These are phyloP conservation scores for Hypanus sabinus DNA, from an alignment of 2,113 vertebrate species.

Conservation along the genomic window DNA sequence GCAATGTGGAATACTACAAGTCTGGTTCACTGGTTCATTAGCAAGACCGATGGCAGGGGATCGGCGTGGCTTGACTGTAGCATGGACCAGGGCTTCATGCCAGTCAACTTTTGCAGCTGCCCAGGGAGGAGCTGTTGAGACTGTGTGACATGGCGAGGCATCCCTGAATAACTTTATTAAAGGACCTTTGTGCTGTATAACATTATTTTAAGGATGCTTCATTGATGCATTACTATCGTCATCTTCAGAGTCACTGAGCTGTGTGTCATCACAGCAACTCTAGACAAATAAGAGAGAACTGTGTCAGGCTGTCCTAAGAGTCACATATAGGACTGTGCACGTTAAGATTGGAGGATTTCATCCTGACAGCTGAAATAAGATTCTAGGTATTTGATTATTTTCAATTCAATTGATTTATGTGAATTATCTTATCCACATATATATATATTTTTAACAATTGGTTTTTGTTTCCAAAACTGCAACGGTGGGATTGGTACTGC, in stretches of 20 bases:
- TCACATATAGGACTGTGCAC: background rate
- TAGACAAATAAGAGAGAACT: background rate
- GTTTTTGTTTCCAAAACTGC: background rate
- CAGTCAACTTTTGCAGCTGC: no score
- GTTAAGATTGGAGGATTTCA: background rate
- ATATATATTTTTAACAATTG: background rate
- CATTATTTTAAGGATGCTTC: background rate
- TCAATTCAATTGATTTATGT: background rate
- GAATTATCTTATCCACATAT: background rate
- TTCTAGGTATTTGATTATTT: slow-evolving; percentile 1
- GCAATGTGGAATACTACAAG: no score
- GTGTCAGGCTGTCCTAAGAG: background rate
- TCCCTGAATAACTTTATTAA: no score
- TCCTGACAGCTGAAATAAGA: background rate
- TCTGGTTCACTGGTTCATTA: no score
- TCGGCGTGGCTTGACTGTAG: no score
- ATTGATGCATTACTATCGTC: background rate
- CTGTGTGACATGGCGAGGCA: no score
- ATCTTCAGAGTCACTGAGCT: background rate
- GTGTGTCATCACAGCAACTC: background rate
- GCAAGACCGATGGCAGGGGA: no score
- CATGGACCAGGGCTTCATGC: no score
- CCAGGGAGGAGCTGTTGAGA: no score
- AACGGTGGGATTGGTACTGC: background rate
- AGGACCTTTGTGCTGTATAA: no score